phyloP scores from a whole-genome alignment of 2,888 invertebrate genomes.

The Drosophila nigricruria region DNA sequence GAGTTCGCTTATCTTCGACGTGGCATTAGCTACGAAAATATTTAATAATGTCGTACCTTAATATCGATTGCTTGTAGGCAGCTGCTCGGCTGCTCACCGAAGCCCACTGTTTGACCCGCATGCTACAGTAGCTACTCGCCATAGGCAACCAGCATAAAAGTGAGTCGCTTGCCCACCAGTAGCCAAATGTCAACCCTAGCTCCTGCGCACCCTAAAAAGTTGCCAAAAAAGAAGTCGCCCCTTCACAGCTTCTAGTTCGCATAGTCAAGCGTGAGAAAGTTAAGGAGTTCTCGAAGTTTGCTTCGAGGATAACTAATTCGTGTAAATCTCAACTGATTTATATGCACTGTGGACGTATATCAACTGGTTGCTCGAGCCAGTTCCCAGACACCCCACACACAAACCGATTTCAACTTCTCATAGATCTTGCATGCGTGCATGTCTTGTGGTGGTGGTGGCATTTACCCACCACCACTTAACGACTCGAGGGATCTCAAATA shows the following conservation, averaged over 20 bases:
- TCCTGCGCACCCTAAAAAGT: conserved; percentile 22
- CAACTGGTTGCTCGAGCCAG: conserved; percentile 50
- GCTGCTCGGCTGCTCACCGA: conserved; percentile 20
- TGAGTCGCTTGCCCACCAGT: conserved; percentile 47
- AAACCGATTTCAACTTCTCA: conserved; percentile 27
- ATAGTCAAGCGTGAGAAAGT: conserved; percentile 64
- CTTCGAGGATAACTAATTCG: conserved; percentile 16
- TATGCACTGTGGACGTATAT: conserved; percentile 57
- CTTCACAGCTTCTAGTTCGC: conserved; percentile 19
- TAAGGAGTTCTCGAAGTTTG: conserved; percentile 13
- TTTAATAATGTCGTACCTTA: conserved; percentile 8
- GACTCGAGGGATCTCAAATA: conserved; percentile 59
- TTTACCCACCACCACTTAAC: conserved; percentile 38
- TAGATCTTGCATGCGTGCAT: conserved; percentile 24
- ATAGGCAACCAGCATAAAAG: conserved; percentile 66
- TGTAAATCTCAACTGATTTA: conserved; percentile 69
- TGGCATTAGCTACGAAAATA: conserved; percentile 1
- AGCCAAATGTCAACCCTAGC: conserved; percentile 58
- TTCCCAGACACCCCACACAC: conserved; percentile 55
- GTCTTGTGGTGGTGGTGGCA: conserved; percentile 35
- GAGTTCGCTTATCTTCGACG: conserved; percentile 29
- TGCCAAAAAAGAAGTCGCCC: conserved; percentile 32
- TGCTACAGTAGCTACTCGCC: conserved; percentile 29
- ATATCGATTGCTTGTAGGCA: conserved; percentile 16
- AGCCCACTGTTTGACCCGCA: conserved; percentile 39